Conservation (phyloP, 2,797 vertebrate species). For the Thunnus albacares region DNA sequence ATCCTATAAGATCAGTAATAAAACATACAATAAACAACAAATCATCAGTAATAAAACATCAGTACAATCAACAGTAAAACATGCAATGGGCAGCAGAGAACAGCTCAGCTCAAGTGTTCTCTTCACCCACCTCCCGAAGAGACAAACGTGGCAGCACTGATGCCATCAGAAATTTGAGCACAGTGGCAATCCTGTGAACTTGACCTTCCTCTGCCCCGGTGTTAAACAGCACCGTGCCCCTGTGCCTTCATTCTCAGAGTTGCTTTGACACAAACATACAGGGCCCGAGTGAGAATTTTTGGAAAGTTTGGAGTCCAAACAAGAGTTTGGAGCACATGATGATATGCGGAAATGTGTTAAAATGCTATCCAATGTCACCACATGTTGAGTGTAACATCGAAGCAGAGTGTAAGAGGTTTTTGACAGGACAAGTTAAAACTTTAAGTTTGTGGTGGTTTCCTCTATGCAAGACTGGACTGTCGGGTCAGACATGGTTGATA, state of each 20-base stretch:
- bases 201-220: constrained; percentile 15
- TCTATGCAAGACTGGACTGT: constrained; percentile 28
- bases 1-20: too few species aligned
- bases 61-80: too few species aligned
- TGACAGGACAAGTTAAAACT: not conserved
- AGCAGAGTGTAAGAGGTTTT: not conserved
- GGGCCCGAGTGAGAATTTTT: constrained; percentile 12
- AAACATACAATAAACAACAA: too few species aligned
- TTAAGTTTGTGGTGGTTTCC: constrained; percentile 34
- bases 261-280: constrained; percentile 62
- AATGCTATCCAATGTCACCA: not conserved
- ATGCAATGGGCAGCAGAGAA: too few species aligned
- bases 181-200: constrained; percentile 21
- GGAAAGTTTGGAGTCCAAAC: constrained; percentile 63
- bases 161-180: not conserved
- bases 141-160: constrained; percentile 37
- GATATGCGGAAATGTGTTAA: constrained; percentile 2
- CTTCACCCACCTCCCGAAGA: constrained; percentile 2
- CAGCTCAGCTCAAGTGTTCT: not conserved
- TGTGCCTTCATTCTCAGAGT: constrained; percentile 35
- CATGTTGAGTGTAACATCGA: constrained; percentile 14
- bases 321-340: constrained; percentile 26
- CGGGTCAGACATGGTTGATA: constrained; percentile 58
- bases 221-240: constrained; percentile 18
- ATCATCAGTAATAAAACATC: too few species aligned